These are phyloP conservation scores for Eilema sororculum DNA, from an alignment of 2,888 invertebrate species.

Conservation along the genomic window DNA sequence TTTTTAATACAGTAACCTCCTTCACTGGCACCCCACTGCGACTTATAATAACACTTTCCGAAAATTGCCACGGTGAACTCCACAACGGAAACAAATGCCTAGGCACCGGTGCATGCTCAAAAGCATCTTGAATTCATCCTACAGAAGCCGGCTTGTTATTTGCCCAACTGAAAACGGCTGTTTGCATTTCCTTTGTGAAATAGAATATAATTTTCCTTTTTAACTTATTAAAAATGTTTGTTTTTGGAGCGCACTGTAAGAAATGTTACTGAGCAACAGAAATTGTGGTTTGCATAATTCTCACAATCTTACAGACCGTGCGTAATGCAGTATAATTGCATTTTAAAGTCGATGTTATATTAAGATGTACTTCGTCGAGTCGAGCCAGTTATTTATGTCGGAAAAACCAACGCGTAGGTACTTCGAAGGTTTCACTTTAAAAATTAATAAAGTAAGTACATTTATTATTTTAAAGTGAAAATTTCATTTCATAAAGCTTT, in stretches of 20 bases:
- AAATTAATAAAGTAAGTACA: no score
- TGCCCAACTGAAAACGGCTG: slow-evolving; percentile 1
- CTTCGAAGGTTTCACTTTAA: no score
- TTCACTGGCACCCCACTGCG: background rate
- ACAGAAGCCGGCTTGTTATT: background rate
- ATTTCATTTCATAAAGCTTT: no score
- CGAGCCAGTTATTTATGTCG: no score
- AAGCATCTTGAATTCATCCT: slow-evolving; percentile 2
- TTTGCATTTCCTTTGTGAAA: slow-evolving; percentile 3
- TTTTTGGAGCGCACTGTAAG: background rate
- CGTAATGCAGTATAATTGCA: background rate
- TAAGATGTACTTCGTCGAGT: background rate
- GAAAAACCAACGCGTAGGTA: no score
- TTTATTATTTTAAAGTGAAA: no score
- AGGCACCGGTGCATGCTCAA: background rate
- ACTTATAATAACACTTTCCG: background rate
- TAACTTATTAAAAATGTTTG: background rate
- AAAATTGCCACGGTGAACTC: background rate
- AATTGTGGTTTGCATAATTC: background rate
- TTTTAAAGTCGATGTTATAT: background rate
- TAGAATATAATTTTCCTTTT: background rate
- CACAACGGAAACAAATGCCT: background rate
- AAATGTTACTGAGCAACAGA: background rate
- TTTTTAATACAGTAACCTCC: background rate
- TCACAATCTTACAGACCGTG: background rate